Conservation (phyloP, 2,888 invertebrate genomes). For the Cotesia congregata region DNA sequence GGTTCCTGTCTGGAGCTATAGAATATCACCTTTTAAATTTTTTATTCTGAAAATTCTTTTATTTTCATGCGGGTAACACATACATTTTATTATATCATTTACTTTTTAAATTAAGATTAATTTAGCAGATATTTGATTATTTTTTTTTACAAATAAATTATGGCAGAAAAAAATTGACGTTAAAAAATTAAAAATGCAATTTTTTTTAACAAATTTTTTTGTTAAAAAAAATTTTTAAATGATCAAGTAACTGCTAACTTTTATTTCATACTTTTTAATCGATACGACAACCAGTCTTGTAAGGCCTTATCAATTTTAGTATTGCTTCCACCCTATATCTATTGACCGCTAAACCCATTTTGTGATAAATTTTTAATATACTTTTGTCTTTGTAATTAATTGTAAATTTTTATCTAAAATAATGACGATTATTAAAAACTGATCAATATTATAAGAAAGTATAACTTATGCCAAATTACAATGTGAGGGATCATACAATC, state of each 20-base stretch:
- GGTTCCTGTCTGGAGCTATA: background rate
- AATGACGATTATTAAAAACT: background rate
- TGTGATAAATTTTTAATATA: background rate
- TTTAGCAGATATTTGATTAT: too few species aligned
- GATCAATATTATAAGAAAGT: background rate
- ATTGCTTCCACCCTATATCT: background rate
- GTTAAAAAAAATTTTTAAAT: too few species aligned
- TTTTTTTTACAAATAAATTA: too few species aligned
- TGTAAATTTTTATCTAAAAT: background rate
- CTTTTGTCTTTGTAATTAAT: background rate
- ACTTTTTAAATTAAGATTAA: background rate
- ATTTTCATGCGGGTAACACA: background rate
- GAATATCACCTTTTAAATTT: constrained; percentile 6
- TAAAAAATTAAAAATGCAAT: too few species aligned
- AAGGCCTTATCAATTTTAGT: background rate
- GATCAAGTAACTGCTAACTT: too few species aligned
- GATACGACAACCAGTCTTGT: background rate
- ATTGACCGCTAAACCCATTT: background rate
- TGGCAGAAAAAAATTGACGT: too few species aligned
- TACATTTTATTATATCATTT: background rate
- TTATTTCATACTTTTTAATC: background rate
- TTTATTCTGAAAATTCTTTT: background rate
- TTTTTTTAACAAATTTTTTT: too few species aligned
- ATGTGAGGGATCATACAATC: background rate
- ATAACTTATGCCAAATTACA: background rate